Percentiles rank a stretch among this genome's conserved stretches.
Conservation (phyloP, 2,888 invertebrate genomes). For the Hofmannophila pseudospretella region DNA sequence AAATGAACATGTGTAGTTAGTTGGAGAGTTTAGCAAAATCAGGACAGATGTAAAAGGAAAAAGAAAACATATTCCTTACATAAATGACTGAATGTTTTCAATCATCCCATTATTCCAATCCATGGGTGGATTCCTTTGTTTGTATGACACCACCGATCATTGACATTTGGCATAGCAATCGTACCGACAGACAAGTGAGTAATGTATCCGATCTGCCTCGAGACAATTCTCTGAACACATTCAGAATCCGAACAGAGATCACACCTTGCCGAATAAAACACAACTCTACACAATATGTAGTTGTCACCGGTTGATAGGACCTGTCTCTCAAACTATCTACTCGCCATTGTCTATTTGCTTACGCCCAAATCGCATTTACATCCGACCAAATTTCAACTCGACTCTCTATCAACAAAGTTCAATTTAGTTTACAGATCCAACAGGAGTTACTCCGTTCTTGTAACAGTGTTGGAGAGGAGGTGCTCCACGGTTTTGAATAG, state of each 20-base stretch:
- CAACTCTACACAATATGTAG: constrained; percentile 69
- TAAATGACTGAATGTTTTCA: too few species aligned
- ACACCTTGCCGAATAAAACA: constrained; percentile 66
- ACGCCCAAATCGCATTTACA: constrained; percentile 2
- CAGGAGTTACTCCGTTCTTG: constrained; percentile 20
- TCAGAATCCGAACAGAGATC: constrained; percentile 53
- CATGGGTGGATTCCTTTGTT: too few species aligned
- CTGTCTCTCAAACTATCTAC: constrained; percentile 72
- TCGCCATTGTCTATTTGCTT: constrained; percentile 4
- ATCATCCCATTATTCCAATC: too few species aligned
- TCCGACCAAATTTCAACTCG: background rate
- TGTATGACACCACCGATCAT: constrained; percentile 20
- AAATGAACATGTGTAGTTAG: too few species aligned
- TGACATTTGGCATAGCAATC: constrained; percentile 22
- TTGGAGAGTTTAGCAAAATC: too few species aligned
- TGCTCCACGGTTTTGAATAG: constrained; percentile 18
- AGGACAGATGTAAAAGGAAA: too few species aligned
- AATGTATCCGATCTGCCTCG: constrained; percentile 46
- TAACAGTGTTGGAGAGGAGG: constrained; percentile 15
- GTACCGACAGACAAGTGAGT: constrained; percentile 30
- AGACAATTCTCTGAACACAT: constrained; percentile 54
- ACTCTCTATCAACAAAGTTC: background rate
- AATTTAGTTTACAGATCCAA: background rate
- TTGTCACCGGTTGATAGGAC: constrained; percentile 72
- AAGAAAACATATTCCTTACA: too few species aligned